Conservation (phyloP, 1,140 invertebrate genomes). For the Euschistus heros region DNA sequence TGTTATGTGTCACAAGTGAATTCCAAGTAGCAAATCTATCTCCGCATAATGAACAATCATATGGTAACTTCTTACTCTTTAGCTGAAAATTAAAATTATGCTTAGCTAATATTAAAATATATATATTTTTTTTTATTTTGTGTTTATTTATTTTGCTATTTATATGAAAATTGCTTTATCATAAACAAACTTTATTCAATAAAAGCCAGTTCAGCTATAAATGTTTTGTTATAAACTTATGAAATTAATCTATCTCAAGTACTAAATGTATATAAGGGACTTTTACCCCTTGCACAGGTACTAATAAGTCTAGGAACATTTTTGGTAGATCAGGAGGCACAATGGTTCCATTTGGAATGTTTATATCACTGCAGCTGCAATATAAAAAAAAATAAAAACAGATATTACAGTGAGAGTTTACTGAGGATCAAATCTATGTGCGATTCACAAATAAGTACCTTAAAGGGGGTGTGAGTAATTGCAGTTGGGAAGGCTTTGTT, state of each 20-base stretch:
- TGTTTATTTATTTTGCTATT: too few relatives aligned
- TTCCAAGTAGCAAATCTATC: conserved; percentile 5
- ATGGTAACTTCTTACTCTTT: conserved; percentile 6
- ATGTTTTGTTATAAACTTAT: too few relatives aligned
- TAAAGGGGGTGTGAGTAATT: conserved; percentile 1
- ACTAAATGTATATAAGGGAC: too few relatives aligned
- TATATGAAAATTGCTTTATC: too few relatives aligned
- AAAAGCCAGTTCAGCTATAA: too few relatives aligned
- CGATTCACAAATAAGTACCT: not conserved
- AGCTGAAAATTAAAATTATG: conserved; percentile 2
- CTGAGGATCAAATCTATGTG: too few relatives aligned
- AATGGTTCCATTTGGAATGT: not conserved
- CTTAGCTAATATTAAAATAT: not conserved
- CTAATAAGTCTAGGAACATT: conserved; percentile 6
- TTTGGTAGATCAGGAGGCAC: conserved; percentile 6
- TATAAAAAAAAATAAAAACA: not conserved
- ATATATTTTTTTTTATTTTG: too few relatives aligned
- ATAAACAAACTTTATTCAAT: too few relatives aligned
- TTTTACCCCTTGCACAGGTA: conserved; percentile 3
- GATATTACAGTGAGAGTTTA: not conserved
- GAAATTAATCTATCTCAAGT: too few relatives aligned
- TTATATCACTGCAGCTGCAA: not conserved
- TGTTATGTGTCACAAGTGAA: conserved; percentile 1
- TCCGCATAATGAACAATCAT: not conserved
- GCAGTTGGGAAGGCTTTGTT: not conserved